Evolutionary conservation across 1,140 invertebrate genomes (phyloP).

Genomic region (Schlechtendalia chinensis): DNA sequence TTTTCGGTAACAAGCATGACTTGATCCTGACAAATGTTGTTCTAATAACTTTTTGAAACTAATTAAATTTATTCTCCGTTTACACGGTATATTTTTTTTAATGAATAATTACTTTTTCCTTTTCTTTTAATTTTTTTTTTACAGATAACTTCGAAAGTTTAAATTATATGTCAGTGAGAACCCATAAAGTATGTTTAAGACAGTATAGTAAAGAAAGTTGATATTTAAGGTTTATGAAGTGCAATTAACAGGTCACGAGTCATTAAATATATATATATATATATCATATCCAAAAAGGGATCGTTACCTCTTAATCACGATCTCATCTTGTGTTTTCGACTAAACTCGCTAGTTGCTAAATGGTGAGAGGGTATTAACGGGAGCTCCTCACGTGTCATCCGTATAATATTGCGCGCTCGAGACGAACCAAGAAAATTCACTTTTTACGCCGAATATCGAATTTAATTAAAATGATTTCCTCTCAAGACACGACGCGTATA

Average conservation of each 20-base stretch:
- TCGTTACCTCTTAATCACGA: not conserved
- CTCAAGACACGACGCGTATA: not conserved
- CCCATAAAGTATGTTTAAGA: slow-evolving; percentile 8
- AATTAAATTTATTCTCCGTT: not conserved
- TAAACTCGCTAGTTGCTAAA: not conserved
- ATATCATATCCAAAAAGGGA: not conserved
- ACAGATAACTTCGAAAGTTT: not conserved
- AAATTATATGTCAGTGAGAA: not conserved
- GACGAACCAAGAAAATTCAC: not conserved
- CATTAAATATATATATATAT: not conserved
- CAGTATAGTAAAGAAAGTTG: not conserved
- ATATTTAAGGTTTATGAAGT: not conserved
- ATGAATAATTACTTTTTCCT: not conserved
- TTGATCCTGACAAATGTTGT: slow-evolving; percentile 4
- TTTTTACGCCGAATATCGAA: not conserved
- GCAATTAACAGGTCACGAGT: not conserved
- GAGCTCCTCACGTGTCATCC: too few species aligned
- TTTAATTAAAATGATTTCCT: slow-evolving; percentile 28
- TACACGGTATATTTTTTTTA: not conserved
- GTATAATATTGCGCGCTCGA: not conserved
- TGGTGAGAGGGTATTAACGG: too few species aligned
- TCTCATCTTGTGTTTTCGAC: not conserved
- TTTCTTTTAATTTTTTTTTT: not conserved
- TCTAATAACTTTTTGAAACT: not conserved
- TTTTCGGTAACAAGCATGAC: not conserved